phyloP scores from a whole-genome alignment of 2,888 invertebrate genomes.

The Protula sp. region DNA sequence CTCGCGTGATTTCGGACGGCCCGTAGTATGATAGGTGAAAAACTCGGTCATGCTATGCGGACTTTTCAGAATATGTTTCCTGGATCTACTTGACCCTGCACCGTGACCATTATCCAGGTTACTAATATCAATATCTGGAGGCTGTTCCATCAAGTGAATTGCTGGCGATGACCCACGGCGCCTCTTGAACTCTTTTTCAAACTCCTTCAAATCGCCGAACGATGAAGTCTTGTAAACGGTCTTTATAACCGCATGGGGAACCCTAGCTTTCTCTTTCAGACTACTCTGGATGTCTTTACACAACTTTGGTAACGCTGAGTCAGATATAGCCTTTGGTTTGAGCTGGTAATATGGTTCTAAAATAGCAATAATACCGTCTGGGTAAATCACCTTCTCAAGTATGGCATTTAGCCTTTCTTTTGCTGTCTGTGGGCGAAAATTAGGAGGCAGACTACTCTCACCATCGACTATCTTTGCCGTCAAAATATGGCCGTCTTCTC shows the following conservation, averaged over 20 bases:
- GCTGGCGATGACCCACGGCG: slow-evolving; percentile 2
- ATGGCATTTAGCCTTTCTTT: slow-evolving; percentile 13
- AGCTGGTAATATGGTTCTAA: slow-evolving; percentile 14
- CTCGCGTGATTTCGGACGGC: background rate
- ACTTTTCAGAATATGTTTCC: too few relatives aligned
- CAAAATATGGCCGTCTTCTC: slow-evolving; percentile 26
- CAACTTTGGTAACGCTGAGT: slow-evolving; percentile 16
- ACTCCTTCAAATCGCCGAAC: background rate
- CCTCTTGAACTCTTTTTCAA: background rate
- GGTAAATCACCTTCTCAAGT: slow-evolving; percentile 10
- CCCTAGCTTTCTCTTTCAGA: slow-evolving; percentile 13
- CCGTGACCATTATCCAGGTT: background rate
- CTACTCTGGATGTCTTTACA: slow-evolving; percentile 12
- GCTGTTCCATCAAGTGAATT: background rate
- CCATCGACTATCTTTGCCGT: slow-evolving; percentile 18
- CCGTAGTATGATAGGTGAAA: background rate
- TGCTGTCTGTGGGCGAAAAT: slow-evolving; percentile 3
- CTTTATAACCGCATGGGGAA: slow-evolving; percentile 19
- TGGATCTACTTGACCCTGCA: too few relatives aligned
- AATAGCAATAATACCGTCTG: slow-evolving; percentile 1
- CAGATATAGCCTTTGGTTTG: slow-evolving; percentile 3
- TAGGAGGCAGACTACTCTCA: slow-evolving; percentile 1
- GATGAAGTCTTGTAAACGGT: slow-evolving; percentile 12
- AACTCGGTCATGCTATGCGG: background rate
- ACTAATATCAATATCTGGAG: background rate